Percentiles rank a stretch among this genome's conserved stretches.
phyloP scores from a whole-genome alignment of 2,888 invertebrate species.

The Axea sp. region DNA sequence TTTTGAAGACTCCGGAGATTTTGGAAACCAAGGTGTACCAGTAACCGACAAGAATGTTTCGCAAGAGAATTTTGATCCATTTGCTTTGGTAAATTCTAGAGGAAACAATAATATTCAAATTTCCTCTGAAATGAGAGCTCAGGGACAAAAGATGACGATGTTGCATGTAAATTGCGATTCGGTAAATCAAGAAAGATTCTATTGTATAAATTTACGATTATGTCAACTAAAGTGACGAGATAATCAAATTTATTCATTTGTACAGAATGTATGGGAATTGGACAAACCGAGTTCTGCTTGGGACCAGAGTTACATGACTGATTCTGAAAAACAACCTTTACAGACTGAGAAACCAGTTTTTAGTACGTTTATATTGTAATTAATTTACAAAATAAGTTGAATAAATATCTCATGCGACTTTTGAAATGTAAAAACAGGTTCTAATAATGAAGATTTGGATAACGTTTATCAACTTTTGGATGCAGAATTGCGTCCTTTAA shows the following conservation, averaged over 20 bases:
- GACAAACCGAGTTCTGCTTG: slow-evolving; percentile 79
- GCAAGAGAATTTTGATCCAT: slow-evolving; percentile 28
- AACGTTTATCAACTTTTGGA: slow-evolving; percentile 89
- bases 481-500: slow-evolving; percentile 89
- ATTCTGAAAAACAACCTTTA: slow-evolving; percentile 82
- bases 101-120: slow-evolving; percentile 14
- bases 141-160: slow-evolving; percentile 72
- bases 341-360: slow-evolving; percentile 66
- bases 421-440: too few species aligned
- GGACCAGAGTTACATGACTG: slow-evolving; percentile 83
- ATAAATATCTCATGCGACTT: too few species aligned
- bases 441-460: slow-evolving; percentile 80
- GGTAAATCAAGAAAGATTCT: too few species aligned
- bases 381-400: background rate
- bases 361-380: slow-evolving; percentile 42
- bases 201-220: slow-evolving; percentile 86
- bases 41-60: too few species aligned
- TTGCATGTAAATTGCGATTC: slow-evolving; percentile 86
- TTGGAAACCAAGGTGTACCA: too few species aligned
- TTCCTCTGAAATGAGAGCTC: slow-evolving; percentile 27
- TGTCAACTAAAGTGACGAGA: slow-evolving; percentile 78
- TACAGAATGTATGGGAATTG: slow-evolving; percentile 84
- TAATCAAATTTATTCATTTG: slow-evolving; percentile 19
- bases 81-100: slow-evolving; percentile 8
- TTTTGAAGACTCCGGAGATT: too few species aligned